Evolutionary conservation across 2,888 invertebrate species (phyloP).

Genomic region (Idaea aversata): DNA sequence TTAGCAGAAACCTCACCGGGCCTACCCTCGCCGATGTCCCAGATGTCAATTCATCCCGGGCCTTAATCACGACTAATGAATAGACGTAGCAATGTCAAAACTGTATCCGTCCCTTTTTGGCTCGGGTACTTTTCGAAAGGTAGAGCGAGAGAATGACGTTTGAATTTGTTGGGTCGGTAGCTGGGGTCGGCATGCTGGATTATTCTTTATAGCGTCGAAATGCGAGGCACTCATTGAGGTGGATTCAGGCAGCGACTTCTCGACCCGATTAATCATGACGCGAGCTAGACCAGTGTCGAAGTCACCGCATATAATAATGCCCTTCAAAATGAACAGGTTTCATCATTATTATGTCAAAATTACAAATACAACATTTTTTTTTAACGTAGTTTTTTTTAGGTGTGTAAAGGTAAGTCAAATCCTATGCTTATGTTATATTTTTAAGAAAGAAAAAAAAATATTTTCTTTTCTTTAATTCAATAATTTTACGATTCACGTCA

Average conservation of each 20-base stretch:
- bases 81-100: conserved; percentile 62
- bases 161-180: conserved; percentile 50
- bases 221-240: conserved; percentile 72
- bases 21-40: conserved; percentile 63
- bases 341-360: conserved; percentile 1
- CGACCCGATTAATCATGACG: conserved; percentile 67
- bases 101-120: conserved; percentile 54
- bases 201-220: conserved; percentile 77
- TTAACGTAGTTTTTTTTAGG: neutral
- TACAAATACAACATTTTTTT: conserved; percentile 2
- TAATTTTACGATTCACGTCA: no score
- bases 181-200: conserved; percentile 66
- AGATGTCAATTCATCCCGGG: conserved; percentile 75
- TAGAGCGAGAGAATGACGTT: conserved; percentile 52
- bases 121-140: conserved; percentile 40
- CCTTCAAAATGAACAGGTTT: neutral
- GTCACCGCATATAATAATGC: neutral
- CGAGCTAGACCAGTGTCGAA: conserved; percentile 25
- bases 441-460: no score
- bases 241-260: conserved; percentile 70
- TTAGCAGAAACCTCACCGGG: conserved; percentile 66
- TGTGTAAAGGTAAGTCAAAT: no score
- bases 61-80: conserved; percentile 77
- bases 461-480: conserved; percentile 9
- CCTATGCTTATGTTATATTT: no score